Base-by-base conservation (phyloP, 2,113 vertebrate species). In the Nesospiza acunhae region DNA sequence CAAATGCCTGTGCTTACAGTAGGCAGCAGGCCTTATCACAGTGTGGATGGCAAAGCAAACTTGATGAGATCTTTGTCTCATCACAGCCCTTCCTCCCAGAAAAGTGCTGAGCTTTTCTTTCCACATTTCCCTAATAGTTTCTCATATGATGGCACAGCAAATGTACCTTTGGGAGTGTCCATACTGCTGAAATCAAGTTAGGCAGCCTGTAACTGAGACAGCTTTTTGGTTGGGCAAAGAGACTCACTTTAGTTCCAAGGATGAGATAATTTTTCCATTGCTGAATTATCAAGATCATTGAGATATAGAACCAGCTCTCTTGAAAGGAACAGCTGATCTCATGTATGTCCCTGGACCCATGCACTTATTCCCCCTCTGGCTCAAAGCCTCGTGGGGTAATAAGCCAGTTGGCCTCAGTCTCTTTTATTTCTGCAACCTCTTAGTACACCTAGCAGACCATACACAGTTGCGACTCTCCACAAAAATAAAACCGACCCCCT, bases 201-300 rank as follows among this genome's bases (percentile, higher is more conserved):
- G 70, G 79, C 75, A 84, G 73, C 21, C 42, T 77, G 42, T 73
- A 82, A 50, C 24, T 63, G 55, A 95, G 75, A 66, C 6, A 87
- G 67, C 26, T 88, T 87, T 89, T 79, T 58, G 68, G 42, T 10
- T 70, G 42, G 44, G 55, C 16, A 62, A 64, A 68, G 53, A 87
- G 15, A 76, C n/a, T 72, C 53, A 31, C 69, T 73, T 87, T 23
- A 85, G 33, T 88, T 94, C 33, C 79, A 92, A 93, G 75, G n/a
- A 77, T 93, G 85, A 96, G 42, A 83, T 95, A 46, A 96, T 90
- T 87, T 76, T 87, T 87, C 15, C 5, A 22, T 55, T 93, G 93
- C 87, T 95, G 90, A 93, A 80, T 86, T 96, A 63, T 64, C 79
- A 95, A 95, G 93, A 96, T 96, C 42, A 47, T 81, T 70, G 27